Evolutionary conservation across 2,888 invertebrate species (phyloP).

Genomic region (Pyrgus malvae): DNA sequence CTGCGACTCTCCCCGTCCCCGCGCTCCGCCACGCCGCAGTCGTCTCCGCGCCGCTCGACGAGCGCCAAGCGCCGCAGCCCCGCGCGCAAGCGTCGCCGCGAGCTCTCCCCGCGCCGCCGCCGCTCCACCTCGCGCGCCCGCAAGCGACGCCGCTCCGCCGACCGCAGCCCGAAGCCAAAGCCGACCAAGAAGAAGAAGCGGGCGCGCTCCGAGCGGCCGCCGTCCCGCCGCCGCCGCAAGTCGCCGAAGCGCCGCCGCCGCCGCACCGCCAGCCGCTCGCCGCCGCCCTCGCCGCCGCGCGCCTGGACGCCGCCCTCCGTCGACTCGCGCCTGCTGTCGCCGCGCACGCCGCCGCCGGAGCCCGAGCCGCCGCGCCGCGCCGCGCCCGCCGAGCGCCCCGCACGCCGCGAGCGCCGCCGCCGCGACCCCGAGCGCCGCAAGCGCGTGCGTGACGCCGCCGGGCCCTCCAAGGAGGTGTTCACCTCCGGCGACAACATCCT

Average conservation of each 20-base stretch:
- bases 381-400: conserved; percentile 35
- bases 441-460: conserved; percentile 55
- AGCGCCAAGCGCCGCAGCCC: too few relatives aligned
- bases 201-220: conserved; percentile 45
- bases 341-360: conserved; percentile 83
- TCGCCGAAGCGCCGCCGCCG: conserved; percentile 56
- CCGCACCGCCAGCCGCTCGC: conserved; percentile 42
- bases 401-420: conserved; percentile 39
- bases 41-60: too few relatives aligned
- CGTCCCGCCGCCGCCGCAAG: conserved; percentile 47
- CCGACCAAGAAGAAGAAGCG: conserved; percentile 56
- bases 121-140: conserved; percentile 45
- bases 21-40: too few relatives aligned
- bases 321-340: conserved; percentile 83
- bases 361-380: conserved; percentile 53
- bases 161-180: conserved; percentile 48
- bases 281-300: conserved; percentile 45
- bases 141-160: conserved; percentile 49
- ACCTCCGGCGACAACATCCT: conserved; percentile 96
- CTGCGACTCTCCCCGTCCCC: conserved; percentile 5
- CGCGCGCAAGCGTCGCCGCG: too few relatives aligned
- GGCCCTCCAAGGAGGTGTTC: conserved; percentile 93
- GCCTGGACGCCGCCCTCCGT: conserved; percentile 46
- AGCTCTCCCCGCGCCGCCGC: conserved; percentile 45
- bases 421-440: conserved; percentile 47